Base-by-base conservation (phyloP, 2,113 vertebrate genomes). In the Tetrao urogallus region DNA sequence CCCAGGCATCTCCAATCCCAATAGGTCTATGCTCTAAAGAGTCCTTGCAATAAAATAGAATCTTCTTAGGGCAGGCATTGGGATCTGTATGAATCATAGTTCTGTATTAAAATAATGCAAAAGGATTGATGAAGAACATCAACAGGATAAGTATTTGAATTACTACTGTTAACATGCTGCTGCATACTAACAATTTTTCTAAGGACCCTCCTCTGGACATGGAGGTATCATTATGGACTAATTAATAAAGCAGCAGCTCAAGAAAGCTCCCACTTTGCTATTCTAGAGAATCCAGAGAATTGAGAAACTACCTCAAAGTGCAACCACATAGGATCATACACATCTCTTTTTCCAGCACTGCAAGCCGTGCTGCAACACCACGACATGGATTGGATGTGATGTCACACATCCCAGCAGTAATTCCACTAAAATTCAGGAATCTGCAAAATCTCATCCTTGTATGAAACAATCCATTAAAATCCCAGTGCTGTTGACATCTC, bases 251-350 rank as follows among this genome's bases (percentile, higher is more conserved):
- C 52, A 89, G 18, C 36, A 47, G 5, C 42, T 89, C 38, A 69
- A 72, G 65, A 13, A 40, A 64, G 42, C 20, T 78, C 61, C 30
- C 78, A 30, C 20, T 43, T 70, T 43, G 14, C 27, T 69, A 14
- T 40, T 85, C 64, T 32, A 60, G 54, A 4, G 34, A 36, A 56
- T 25, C 36, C 27, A 2, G 88, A 84, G 7, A 11, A 24, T 0
- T 11, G 47, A 79, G 58, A 43, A 89, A 36, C 9, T 32, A 24
- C 27, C 6, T 3, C 34, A 48, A 76, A 30, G 1, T 64, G 57
- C 57, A 86, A 1, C 13, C 71, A 24, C 25, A 3, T 3, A 40
- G 80, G 79, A 47, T 52, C 1, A 1, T 0, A 2, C 1, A 14
- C 43, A 50, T 25, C 25, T 30, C 52, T 1, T 13, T 13, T 63